Conservation (phyloP, 2,797 vertebrate genomes). For the Coregonus ussuriensis region DNA sequence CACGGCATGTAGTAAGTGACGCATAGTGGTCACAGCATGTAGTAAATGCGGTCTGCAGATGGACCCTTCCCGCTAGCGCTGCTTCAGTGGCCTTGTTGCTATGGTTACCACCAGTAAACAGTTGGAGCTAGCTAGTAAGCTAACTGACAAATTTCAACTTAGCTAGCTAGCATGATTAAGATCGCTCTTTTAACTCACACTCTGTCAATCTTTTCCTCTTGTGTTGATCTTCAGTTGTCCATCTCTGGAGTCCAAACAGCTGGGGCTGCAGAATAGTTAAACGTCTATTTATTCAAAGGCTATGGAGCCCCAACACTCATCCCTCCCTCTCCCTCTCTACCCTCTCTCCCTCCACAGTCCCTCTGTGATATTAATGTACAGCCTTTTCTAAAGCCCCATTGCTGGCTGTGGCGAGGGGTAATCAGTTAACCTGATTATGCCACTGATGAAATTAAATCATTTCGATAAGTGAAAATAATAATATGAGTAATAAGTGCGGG, state of each 20-base stretch:
- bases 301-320: neutral
- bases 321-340: neutral
- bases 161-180: too few relatives aligned
- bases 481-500: slow-evolving; percentile 68
- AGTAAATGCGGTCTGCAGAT: too few relatives aligned
- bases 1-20: too few relatives aligned
- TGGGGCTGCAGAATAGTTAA: slow-evolving; percentile 53
- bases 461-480: slow-evolving; percentile 78
- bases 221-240: neutral
- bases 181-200: too few relatives aligned
- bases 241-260: slow-evolving; percentile 39
- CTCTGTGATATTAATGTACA: slow-evolving; percentile 60
- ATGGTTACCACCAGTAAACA: too few relatives aligned
- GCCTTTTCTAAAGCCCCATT: slow-evolving; percentile 61
- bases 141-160: too few relatives aligned
- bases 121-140: too few relatives aligned
- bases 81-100: too few relatives aligned
- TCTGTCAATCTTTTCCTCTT: too few relatives aligned
- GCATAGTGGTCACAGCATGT: too few relatives aligned
- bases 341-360: slow-evolving; percentile 10
- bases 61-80: too few relatives aligned
- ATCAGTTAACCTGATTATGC: slow-evolving; percentile 80
- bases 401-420: slow-evolving; percentile 59
- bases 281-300: slow-evolving; percentile 42
- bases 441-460: slow-evolving; percentile 78